These are phyloP conservation scores for Sebastes itinus DNA, from an alignment of 2,797 vertebrate genomes.

Conservation along the genomic window DNA sequence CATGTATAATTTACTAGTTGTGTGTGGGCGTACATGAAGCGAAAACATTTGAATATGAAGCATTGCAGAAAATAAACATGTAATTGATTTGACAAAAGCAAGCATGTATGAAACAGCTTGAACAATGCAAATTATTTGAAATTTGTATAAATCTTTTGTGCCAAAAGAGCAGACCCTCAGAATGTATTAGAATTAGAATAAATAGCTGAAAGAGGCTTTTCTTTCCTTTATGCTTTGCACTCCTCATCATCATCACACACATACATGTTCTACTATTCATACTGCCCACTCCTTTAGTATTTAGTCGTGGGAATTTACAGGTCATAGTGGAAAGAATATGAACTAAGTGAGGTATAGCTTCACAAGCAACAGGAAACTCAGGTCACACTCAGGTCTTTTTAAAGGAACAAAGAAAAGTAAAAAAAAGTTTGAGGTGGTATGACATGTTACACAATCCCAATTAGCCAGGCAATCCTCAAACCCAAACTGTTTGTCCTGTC, in stretches of 20 bases:
- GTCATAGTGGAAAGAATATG: background rate
- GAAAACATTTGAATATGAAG: conserved; percentile 11
- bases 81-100: conserved; percentile 21
- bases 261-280: background rate
- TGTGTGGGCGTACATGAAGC: conserved; percentile 5
- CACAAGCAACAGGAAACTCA: background rate
- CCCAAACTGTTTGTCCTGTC: conserved; percentile 25
- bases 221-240: background rate
- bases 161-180: conserved; percentile 9
- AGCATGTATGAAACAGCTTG: background rate
- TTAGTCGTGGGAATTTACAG: background rate
- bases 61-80: conserved; percentile 10
- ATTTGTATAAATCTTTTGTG: conserved; percentile 2
- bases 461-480: conserved; percentile 22
- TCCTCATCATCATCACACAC: background rate
- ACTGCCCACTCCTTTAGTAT: background rate
- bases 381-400: background rate
- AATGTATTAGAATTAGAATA: background rate
- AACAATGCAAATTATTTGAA: background rate
- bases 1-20: conserved; percentile 29
- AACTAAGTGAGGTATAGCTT: background rate
- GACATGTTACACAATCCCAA: conserved; percentile 19
- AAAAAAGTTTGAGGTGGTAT: background rate
- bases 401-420: background rate
- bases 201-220: background rate